Conservation (phyloP, 2,888 invertebrate genomes). For the Andrena camellia region DNA sequence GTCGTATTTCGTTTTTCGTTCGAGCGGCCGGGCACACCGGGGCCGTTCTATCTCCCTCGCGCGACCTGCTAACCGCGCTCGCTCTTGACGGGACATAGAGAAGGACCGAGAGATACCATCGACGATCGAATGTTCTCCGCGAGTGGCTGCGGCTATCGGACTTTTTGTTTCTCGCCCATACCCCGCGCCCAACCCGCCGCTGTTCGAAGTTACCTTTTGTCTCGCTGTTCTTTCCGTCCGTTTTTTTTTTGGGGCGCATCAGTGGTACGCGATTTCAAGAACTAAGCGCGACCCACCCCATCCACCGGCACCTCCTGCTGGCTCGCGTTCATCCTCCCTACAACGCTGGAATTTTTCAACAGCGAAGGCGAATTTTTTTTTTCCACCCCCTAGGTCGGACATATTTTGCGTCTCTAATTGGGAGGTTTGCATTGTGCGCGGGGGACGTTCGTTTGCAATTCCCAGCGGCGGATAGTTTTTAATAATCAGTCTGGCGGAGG, state of each 20-base stretch:
- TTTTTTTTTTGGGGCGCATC: conserved; percentile 32
- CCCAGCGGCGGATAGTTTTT: conserved; percentile 2
- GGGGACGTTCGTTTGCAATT: not conserved
- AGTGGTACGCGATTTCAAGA: conserved; percentile 43
- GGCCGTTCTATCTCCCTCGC: conserved; percentile 47
- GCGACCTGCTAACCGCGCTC: conserved; percentile 54
- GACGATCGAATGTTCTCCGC: conserved; percentile 54
- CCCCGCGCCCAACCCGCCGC: conserved; percentile 22
- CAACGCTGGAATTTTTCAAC: not conserved
- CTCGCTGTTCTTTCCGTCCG: conserved; percentile 14
- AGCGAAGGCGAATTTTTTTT: not conserved
- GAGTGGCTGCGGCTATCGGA: conserved; percentile 49
- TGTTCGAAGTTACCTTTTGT: conserved; percentile 31
- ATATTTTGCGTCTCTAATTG: conserved; percentile 45
- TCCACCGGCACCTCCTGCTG: not conserved
- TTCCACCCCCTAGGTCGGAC: not conserved
- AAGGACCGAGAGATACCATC: conserved; percentile 40
- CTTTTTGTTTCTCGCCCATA: conserved; percentile 43
- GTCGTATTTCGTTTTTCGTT: conserved; percentile 60
- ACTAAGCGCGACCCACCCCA: conserved; percentile 8
- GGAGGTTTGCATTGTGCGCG: conserved; percentile 15
- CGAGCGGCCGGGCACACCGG: conserved; percentile 16
- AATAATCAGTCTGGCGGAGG: conserved; percentile 15
- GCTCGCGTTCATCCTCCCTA: not conserved
- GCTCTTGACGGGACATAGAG: not conserved